These are phyloP conservation scores for Vanacampus margaritifer DNA, from an alignment of 2,113 vertebrate genomes.

Conservation along the genomic window DNA sequence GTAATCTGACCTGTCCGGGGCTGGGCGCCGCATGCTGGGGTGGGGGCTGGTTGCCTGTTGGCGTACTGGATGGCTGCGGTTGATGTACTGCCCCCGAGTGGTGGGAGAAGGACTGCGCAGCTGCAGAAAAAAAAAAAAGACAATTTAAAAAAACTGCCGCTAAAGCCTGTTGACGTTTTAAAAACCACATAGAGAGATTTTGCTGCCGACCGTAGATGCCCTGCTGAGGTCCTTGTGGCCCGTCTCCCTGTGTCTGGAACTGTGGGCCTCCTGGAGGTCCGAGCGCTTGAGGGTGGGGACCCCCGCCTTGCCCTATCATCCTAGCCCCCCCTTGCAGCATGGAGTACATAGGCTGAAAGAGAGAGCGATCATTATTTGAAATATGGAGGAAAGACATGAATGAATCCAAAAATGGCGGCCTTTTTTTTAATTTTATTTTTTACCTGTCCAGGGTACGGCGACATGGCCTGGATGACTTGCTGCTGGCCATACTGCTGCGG, in stretches of 20 bases:
- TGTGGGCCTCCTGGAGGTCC: conserved; percentile 84
- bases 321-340: conserved; percentile 85
- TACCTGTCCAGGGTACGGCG: conserved; percentile 86
- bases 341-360: conserved; percentile 73
- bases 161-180: background rate
- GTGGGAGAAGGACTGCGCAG: conserved; percentile 85
- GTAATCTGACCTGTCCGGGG: conserved; percentile 81
- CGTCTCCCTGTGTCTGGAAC: conserved; percentile 81
- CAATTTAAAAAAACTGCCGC: background rate
- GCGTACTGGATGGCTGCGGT: conserved; percentile 88
- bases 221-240: conserved; percentile 79
- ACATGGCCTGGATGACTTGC: conserved; percentile 87
- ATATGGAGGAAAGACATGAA: background rate
- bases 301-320: conserved; percentile 83
- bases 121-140: conserved; percentile 46
- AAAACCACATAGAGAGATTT: background rate
- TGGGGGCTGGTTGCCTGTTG: conserved; percentile 85
- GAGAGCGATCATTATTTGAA: background rate
- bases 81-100: conserved; percentile 84
- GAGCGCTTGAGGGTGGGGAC: conserved; percentile 80
- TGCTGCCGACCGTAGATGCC: conserved; percentile 81
- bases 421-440: too few species aligned
- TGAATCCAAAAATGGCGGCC: too few species aligned
- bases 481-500: conserved; percentile 86
- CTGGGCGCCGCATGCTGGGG: conserved; percentile 87